Evolutionary conservation across 2,113 vertebrate species (phyloP).

Genomic region (Siphamia tubifer): DNA sequence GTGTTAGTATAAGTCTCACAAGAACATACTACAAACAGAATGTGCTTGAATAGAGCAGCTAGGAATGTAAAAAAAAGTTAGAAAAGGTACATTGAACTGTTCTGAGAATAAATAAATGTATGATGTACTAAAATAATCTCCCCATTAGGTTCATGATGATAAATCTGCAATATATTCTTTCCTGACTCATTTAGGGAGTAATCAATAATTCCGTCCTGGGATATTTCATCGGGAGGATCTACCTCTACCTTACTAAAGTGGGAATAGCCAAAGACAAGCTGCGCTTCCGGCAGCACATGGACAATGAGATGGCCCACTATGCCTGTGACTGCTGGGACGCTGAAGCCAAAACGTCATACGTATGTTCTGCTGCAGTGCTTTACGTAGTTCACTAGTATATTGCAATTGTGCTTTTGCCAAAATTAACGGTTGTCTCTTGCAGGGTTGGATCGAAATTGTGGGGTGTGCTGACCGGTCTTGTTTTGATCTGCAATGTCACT

Average conservation of each 20-base stretch:
- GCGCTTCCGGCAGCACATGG: conserved; percentile 99
- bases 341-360: conserved; percentile 96
- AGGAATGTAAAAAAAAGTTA: too few species aligned
- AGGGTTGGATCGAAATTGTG: conserved; percentile 99
- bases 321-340: conserved; percentile 99
- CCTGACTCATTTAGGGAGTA: conserved; percentile 82
- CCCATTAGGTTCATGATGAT: too few species aligned
- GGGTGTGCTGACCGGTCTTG: conserved; percentile 97
- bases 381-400: fast-evolving
- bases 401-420: background rate
- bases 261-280: conserved; percentile 93
- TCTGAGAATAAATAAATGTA: too few species aligned
- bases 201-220: conserved; percentile 98
- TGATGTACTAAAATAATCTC: too few species aligned
- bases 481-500: conserved; percentile 92
- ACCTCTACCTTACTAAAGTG: conserved; percentile 95
- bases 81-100: too few species aligned
- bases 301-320: conserved; percentile 99
- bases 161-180: background rate
- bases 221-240: conserved; percentile 98
- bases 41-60: too few species aligned
- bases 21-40: too few species aligned
- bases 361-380: conserved; percentile 59
- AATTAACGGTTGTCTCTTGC: conserved; percentile 3
- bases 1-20: too few species aligned